Conservation (phyloP, 2,113 vertebrate species). For the cattle (Bos taurus) region DNA sequence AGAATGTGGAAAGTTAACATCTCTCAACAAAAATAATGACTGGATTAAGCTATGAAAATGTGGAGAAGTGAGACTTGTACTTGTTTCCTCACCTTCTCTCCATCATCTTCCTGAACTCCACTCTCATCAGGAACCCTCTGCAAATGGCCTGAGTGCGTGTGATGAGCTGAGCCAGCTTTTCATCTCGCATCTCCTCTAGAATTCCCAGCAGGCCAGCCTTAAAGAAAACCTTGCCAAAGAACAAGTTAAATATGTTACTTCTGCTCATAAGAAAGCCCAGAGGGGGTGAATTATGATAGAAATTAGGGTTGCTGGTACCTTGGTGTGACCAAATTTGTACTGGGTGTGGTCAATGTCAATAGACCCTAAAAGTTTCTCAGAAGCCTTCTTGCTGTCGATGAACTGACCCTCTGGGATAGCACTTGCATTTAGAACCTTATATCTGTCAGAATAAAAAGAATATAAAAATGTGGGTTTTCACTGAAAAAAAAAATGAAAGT, state of each 20-base stretch:
- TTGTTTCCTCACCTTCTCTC: constrained; percentile 81
- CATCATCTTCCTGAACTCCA: constrained; percentile 89
- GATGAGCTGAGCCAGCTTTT: constrained; percentile 88
- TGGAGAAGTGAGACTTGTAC: neutral
- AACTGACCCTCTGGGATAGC: constrained; percentile 85
- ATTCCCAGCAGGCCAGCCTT: constrained; percentile 89
- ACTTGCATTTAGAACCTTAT: constrained; percentile 83
- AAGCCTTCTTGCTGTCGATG: constrained; percentile 89
- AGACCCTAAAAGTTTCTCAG: constrained; percentile 90
- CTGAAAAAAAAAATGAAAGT: neutral
- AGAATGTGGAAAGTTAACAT: neutral
- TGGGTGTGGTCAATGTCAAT: constrained; percentile 90
- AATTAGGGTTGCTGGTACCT: constrained; percentile 77
- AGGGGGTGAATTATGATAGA: neutral
- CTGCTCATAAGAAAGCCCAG: neutral
- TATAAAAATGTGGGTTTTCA: neutral
- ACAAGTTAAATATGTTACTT: neutral
- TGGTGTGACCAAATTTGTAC: constrained; percentile 92
- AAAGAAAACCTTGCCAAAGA: constrained; percentile 86
- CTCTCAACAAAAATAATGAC: neutral
- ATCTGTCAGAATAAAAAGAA: constrained; percentile 71
- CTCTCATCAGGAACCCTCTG: constrained; percentile 86
- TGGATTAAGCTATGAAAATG: neutral
- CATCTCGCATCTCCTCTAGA: constrained; percentile 88
- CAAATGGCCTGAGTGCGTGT: constrained; percentile 85